Evolutionary conservation across 2,888 invertebrate genomes (phyloP).

Genomic region (Chydorus sphaericus): DNA sequence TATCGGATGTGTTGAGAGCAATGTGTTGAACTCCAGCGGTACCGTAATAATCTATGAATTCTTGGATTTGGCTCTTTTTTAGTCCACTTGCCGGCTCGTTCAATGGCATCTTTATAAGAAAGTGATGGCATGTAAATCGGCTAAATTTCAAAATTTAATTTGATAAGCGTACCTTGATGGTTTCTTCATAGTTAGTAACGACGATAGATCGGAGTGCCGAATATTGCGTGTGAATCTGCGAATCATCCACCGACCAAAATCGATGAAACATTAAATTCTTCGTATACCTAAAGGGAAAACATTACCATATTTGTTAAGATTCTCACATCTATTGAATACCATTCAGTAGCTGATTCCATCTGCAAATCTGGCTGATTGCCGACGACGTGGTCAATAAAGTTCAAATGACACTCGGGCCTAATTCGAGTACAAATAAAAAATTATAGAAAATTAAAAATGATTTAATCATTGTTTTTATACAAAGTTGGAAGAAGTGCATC

Average conservation of each 20-base stretch:
- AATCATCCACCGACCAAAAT: conserved; percentile 98
- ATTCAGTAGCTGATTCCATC: conserved; percentile 79
- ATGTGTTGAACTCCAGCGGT: conserved; percentile 97
- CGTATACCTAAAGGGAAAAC: conserved; percentile 52
- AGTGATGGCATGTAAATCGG: background rate
- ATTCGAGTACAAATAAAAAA: conserved; percentile 18
- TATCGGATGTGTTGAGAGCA: conserved; percentile 86
- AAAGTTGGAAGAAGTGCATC: conserved; percentile 42
- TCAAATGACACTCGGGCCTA: conserved; percentile 55
- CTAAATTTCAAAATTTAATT: background rate
- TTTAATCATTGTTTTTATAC: conserved; percentile 22
- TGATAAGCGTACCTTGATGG: conserved; percentile 47
- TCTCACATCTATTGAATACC: conserved; percentile 42
- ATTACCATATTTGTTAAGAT: too few relatives aligned
- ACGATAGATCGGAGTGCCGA: conserved; percentile 94
- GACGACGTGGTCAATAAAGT: conserved; percentile 92
- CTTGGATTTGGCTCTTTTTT: conserved; percentile 93
- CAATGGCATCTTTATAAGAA: conserved; percentile 66
- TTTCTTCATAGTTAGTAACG: conserved; percentile 94
- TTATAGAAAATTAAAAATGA: conserved; percentile 9
- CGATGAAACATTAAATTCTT: conserved; percentile 57
- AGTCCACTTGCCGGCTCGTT: conserved; percentile 93
- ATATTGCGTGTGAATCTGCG: conserved; percentile 86
- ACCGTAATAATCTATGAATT: conserved; percentile 96
- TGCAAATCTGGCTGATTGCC: conserved; percentile 87